phyloP scores from a whole-genome alignment of 2,113 vertebrate genomes.

The Syngnathus scovelli region DNA sequence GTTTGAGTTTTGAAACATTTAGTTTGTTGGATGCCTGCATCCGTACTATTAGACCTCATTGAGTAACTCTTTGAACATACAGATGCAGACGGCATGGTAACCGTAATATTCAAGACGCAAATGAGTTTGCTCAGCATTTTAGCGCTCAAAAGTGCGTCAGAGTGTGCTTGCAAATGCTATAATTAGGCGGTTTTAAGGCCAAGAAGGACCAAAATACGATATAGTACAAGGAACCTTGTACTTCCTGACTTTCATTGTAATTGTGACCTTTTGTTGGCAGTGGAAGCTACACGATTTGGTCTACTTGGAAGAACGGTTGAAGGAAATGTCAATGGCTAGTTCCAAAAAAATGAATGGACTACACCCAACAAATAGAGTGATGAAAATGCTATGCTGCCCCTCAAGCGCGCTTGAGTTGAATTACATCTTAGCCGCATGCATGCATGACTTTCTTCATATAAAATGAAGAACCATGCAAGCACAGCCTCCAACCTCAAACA shows the following conservation, averaged over 20 bases:
- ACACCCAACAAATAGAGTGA: not conserved
- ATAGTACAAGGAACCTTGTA: not conserved
- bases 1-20: too few relatives aligned
- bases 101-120: not conserved
- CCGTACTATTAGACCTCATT: too few relatives aligned
- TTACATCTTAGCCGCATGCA: slow-evolving; percentile 11
- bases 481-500: slow-evolving; percentile 24
- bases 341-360: not conserved
- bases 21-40: too few relatives aligned
- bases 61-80: too few relatives aligned
- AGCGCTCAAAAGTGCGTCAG: not conserved
- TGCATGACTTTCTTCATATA: slow-evolving; percentile 6
- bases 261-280: not conserved
- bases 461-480: slow-evolving; percentile 9
- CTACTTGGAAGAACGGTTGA: not conserved
- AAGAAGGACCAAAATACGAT: not conserved
- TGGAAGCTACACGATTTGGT: not conserved
- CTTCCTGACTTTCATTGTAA: not conserved
- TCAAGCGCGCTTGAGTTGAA: not conserved
- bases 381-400: not conserved
- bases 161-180: not conserved
- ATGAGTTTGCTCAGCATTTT: not conserved
- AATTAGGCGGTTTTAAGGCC: not conserved
- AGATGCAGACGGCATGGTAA: too few relatives aligned
- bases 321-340: not conserved